Conservation (phyloP, 2,113 vertebrate species). For the Triplophysa tibetana region DNA sequence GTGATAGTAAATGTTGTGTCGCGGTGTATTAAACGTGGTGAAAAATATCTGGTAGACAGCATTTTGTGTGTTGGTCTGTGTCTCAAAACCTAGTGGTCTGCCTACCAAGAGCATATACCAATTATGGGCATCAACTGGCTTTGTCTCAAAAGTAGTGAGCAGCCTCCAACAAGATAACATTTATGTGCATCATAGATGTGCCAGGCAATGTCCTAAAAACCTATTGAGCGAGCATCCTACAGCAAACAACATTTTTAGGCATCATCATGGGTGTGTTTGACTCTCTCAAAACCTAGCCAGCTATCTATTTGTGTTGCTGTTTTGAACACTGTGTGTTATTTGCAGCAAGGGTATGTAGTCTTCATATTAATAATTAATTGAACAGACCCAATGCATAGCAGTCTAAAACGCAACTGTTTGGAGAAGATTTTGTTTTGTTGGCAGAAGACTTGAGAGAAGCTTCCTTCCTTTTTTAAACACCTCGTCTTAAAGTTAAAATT, state of each 20-base stretch:
- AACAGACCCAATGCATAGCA: background rate
- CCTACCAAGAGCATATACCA: background rate
- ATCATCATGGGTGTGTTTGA: background rate
- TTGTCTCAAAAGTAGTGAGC: background rate
- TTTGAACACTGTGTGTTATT: too few species aligned
- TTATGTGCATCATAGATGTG: background rate
- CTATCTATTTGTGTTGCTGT: too few species aligned
- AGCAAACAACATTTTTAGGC: background rate
- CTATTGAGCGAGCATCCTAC: background rate
- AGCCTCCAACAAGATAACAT: background rate
- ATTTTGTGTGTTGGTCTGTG: background rate
- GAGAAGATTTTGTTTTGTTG: background rate
- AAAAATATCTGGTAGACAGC: background rate
- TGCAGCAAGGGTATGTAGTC: background rate
- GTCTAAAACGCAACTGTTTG: background rate
- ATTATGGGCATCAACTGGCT: background rate
- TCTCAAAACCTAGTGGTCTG: background rate
- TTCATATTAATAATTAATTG: background rate
- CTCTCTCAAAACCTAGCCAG: background rate
- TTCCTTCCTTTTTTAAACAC: background rate
- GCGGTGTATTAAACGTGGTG: background rate
- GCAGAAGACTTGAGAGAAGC: background rate
- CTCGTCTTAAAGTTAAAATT: background rate
- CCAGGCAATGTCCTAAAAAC: background rate
- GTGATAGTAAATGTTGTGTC: background rate